Percentiles rank a stretch among this genome's conserved stretches.
These are phyloP conservation scores for Callyntrura guangdongensis DNA, from an alignment of 2,888 invertebrate species.

Conservation along the genomic window DNA sequence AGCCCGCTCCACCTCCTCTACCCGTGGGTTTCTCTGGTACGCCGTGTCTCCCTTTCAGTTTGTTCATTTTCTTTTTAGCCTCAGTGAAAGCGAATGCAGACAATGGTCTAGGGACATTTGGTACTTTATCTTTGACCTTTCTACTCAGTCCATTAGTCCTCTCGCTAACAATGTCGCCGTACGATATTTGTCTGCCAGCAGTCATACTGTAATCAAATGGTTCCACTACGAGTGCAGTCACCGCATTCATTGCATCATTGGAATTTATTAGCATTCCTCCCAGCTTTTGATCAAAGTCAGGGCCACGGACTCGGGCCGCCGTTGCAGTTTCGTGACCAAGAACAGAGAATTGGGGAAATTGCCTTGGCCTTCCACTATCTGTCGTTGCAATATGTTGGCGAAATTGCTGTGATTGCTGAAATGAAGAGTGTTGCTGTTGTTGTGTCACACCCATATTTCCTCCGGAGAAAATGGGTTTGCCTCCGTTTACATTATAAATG, in stretches of 20 bases:
- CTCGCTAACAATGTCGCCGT: conserved; percentile 43
- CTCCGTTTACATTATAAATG: conserved; percentile 66
- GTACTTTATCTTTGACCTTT: conserved; percentile 61
- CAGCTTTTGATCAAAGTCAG: conserved; percentile 72
- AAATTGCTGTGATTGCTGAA: conserved; percentile 43
- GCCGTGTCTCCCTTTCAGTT: conserved; percentile 17
- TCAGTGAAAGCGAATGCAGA: conserved; percentile 48
- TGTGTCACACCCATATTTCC: not conserved
- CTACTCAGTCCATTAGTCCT: conserved; percentile 78
- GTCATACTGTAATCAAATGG: conserved; percentile 60
- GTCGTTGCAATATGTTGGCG: not conserved
- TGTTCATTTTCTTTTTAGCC: conserved; percentile 66
- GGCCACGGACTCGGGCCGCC: conserved; percentile 80
- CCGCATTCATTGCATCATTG: conserved; percentile 83
- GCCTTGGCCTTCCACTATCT: conserved; percentile 20
- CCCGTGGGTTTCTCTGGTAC: not conserved
- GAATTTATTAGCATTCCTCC: conserved; percentile 82
- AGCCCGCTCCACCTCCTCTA: conserved; percentile 54
- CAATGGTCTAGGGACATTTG: not conserved
- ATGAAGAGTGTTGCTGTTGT: conserved; percentile 35
- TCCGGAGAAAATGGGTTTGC: conserved; percentile 45
- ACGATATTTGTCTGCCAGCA: conserved; percentile 35
- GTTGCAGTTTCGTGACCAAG: conserved; percentile 67
- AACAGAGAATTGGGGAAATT: conserved; percentile 23
- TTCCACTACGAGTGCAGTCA: conserved; percentile 82